Evolutionary conservation across 2,888 invertebrate genomes (phyloP), one percentile per base, ranked within the genome.

Genomic region (Tanytarsus gracilentus): DNA sequence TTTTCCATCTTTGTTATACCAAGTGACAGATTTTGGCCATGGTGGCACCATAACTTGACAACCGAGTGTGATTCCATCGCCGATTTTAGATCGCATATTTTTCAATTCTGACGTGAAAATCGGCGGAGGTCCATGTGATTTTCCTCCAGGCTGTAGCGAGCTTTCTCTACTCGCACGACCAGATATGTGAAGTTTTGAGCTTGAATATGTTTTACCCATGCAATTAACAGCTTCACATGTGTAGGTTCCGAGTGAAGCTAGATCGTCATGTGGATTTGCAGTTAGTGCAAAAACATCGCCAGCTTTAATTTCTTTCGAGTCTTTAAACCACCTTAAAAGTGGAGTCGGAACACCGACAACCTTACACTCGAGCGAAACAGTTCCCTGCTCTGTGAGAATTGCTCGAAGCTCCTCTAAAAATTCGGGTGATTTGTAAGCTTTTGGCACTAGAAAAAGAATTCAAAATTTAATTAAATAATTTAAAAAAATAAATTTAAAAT

Each of bases 321-420:
- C 92, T 77, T 92, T 87, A 71, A 82, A 86, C 86, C 85, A 86
- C 65, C 77, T 75, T 44, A 82, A 68, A 14, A 78, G 71, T 0
- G 83, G 83, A 0, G 77, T 77, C 1, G 93, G 92, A n/a, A 90
- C 87, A 14, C 92, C 92, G 56, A 91, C 84, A 18, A 91, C 91
- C 72, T 93, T 93, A 71, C 94, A 94, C 72, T 92, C 91, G 64
- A 95, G 76, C 0, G 90, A 88, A 9, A 94, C 94, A 0, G 89
- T 89, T 40, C 93, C 93, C 66, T 88, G 86, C 69, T 89, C 88
- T 0, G 91, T 92, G 27, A 91, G 79, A 62, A 90, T 77, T 1
- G 92, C 89, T 27, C 84, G 81, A 11, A 94, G 77, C 67, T 88
- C 88, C 70, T 90, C 88, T 36, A 91, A 82, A 70, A 94, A 93